Evolutionary conservation across 1,140 invertebrate genomes (phyloP).

Genomic region (Camponotus floridanus): DNA sequence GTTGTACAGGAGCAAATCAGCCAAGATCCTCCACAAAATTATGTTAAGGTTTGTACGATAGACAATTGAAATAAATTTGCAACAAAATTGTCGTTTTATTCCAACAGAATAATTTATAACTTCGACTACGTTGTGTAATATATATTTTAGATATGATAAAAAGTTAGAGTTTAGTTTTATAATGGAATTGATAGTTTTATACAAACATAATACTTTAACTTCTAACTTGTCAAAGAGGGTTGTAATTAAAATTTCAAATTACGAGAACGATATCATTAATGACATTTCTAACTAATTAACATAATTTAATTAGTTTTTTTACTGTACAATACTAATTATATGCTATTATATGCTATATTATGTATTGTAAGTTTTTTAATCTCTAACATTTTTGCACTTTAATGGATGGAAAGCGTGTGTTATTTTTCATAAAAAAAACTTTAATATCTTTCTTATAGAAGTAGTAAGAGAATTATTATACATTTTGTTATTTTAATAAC

Average conservation of each 20-base stretch:
- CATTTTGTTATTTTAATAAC: neutral
- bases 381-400: neutral
- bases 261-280: neutral
- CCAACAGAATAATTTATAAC: neutral
- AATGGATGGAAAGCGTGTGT: neutral
- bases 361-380: neutral
- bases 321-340: no score
- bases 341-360: neutral
- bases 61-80: neutral
- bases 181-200: slow-evolving; percentile 45
- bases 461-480: neutral
- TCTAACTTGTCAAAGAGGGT: neutral
- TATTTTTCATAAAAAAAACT: neutral
- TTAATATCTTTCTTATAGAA: neutral
- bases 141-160: no score
- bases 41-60: slow-evolving; percentile 73
- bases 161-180: slow-evolving; percentile 13
- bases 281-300: slow-evolving; percentile 31
- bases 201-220: slow-evolving; percentile 13
- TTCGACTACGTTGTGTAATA: slow-evolving; percentile 3
- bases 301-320: slow-evolving; percentile 47
- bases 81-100: neutral
- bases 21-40: slow-evolving; percentile 72
- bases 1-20: slow-evolving; percentile 74
- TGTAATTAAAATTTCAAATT: slow-evolving; percentile 47